phyloP scores from a whole-genome alignment of 2,888 invertebrate genomes.

The Plebejus argus region DNA sequence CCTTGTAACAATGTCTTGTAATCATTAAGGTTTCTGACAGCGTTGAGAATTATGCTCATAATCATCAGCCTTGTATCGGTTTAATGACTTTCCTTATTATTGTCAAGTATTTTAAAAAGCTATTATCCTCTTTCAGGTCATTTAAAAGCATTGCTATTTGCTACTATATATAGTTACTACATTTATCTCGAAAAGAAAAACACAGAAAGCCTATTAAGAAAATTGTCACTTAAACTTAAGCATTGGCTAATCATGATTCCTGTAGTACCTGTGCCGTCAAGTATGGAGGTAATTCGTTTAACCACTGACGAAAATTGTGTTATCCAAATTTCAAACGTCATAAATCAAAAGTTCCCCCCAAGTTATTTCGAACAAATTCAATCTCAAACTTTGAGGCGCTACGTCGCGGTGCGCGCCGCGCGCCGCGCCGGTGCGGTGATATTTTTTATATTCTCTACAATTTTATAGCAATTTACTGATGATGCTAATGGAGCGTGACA shows the following conservation, averaged over 20 bases:
- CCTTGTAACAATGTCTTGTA: conserved; percentile 17
- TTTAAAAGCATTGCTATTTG: neutral
- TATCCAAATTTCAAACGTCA: conserved; percentile 39
- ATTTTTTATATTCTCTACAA: neutral
- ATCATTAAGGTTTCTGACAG: conserved; percentile 7
- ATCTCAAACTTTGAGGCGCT: conserved; percentile 36
- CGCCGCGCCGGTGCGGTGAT: neutral
- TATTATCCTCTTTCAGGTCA: neutral
- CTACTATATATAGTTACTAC: no score
- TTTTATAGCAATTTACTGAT: neutral
- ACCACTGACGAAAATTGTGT: conserved; percentile 36
- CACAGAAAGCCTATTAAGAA: neutral
- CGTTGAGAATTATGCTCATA: neutral
- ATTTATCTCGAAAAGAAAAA: neutral
- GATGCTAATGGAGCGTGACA: neutral
- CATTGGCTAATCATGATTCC: neutral
- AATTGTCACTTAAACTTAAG: neutral
- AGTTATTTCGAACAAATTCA: conserved; percentile 40
- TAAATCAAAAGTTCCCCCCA: conserved; percentile 41
- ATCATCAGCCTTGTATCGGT: conserved; percentile 2
- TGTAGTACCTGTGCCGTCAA: neutral
- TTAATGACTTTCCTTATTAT: neutral
- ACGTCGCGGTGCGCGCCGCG: neutral
- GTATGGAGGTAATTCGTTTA: conserved; percentile 35
- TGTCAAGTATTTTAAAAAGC: neutral